These are phyloP conservation scores for Coendou prehensilis DNA, from an alignment of 2,797 vertebrate species.

Conservation along the genomic window DNA sequence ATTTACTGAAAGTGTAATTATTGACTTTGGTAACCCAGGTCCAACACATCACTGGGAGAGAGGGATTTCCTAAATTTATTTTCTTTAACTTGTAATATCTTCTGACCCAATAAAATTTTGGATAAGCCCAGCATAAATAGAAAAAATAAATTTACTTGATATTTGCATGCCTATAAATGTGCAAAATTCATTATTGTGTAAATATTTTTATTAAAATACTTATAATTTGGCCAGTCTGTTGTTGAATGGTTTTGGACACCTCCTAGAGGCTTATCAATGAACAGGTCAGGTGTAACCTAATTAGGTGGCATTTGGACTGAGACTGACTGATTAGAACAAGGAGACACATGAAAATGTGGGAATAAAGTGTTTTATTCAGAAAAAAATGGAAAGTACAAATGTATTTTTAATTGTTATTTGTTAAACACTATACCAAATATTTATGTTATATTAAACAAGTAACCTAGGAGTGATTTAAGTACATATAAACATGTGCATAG, in stretches of 20 bases:
- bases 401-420: not conserved
- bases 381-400: not conserved
- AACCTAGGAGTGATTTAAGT: not conserved
- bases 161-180: not conserved
- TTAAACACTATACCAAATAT: not conserved
- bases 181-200: not conserved
- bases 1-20: not conserved
- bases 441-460: not conserved
- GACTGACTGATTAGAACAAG: not conserved
- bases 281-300: not conserved
- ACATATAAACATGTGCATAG: not conserved
- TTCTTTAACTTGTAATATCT: not conserved
- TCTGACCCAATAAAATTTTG: not conserved
- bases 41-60: not conserved
- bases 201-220: conserved; percentile 34
- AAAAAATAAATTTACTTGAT: not conserved
- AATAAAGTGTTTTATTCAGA: not conserved
- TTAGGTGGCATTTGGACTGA: not conserved
- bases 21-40: not conserved
- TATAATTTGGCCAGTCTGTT: not conserved
- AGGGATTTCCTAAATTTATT: not conserved
- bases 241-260: not conserved
- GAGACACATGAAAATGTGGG: not conserved
- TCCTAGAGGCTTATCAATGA: not conserved
- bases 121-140: not conserved